Evolutionary conservation across 2,888 invertebrate genomes (phyloP), one percentile per base, ranked within the genome.

Genomic region (Leistus spinibarbis): DNA sequence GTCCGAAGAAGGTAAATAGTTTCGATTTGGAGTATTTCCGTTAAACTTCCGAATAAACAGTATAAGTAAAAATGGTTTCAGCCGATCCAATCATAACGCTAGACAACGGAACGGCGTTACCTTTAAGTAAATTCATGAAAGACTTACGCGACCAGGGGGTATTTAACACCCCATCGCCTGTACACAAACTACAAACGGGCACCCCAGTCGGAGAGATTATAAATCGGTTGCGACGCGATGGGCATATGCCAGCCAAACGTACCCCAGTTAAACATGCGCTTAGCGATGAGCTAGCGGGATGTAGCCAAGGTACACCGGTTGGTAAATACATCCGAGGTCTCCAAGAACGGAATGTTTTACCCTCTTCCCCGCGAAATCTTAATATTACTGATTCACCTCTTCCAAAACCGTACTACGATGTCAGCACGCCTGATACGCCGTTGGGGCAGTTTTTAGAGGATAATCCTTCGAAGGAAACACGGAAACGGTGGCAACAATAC

Each of bases 401-500:
- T 13, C 86, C 86, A 3, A 80, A 81, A 73, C 82, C 85, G 20
- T 88, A 85, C 10, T 83, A 84, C 77, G 84, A 86, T 65, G 82
- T 88, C 2, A 83, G 86, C 13, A 90, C 90, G 0, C 90, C 90
- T 0, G 87, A 88, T 1, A 88, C 88, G 7, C 90, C 90, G 0
- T 87, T 88, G 74, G 90, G 89, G 1, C 84, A 85, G 53, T 83
- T 87, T 71, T 84, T 88, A 54, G 82, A 82, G 24, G 83, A 86
- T 0, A 84, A 88, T 82, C 89, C 89, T 2, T 87, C 88, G 0
- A 86, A 87, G 0, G 81, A 82, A 7, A 85, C 88, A 1, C 84
- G 87, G 73, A 90, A 90, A 80, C 83, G 82, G 19, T 87, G 87
- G 85, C 81, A 85, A 20, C 85, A 84, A 75, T 89, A 85, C 85